Base-by-base conservation (phyloP, 2,797 vertebrate species). In the Tapirus indicus region DNA sequence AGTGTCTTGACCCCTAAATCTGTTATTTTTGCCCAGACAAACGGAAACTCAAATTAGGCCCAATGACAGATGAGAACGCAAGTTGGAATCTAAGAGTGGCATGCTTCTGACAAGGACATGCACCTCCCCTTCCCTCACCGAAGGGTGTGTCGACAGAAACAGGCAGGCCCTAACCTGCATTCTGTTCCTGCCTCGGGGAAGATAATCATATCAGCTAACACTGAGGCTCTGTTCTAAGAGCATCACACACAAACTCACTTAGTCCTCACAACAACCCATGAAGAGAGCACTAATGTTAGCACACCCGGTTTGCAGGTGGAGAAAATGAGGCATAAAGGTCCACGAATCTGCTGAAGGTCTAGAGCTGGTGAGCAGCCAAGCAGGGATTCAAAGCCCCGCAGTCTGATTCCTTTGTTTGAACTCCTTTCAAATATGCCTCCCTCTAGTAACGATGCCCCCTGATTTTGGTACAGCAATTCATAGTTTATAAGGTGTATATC, bases 21-120 rank as follows among this genome's bases (percentile, higher is more conserved):
- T 60, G 93, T 69, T 41, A 52, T 89, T 78, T 92, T 62, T 88
- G 72, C 58, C 35, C 66, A 52, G 29, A 88, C 52, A 54, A 88
- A 72, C 0, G 16, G 92, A 90, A 95, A 77, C 41, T 86, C 74
- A 38, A 78, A 58, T 52, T 20, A 44, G 75, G 58, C 77, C 85
- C 74, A 29, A 21, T 3, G 56, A 52, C 47, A 66, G 83, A 79
- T 5, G 4, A 79, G 93, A 44, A 86, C 1, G 14, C 6, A 12
- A 49, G n/a, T 1, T 60, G 80, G 92, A 75, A 82, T 54, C 49
- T 38, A 29, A 27, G 16, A 78, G 75, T 10, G 62, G 47, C 35
- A 47, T 1, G 35, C n/a, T 47, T 58, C 52, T 35, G 14, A 27
- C 0, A 11, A 41, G 27, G 41, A 56, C 18, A 0, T 0, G 17